These are phyloP conservation scores for Ictidomys tridecemlineatus DNA, from an alignment of 2,113 vertebrate species.

Conservation along the genomic window DNA sequence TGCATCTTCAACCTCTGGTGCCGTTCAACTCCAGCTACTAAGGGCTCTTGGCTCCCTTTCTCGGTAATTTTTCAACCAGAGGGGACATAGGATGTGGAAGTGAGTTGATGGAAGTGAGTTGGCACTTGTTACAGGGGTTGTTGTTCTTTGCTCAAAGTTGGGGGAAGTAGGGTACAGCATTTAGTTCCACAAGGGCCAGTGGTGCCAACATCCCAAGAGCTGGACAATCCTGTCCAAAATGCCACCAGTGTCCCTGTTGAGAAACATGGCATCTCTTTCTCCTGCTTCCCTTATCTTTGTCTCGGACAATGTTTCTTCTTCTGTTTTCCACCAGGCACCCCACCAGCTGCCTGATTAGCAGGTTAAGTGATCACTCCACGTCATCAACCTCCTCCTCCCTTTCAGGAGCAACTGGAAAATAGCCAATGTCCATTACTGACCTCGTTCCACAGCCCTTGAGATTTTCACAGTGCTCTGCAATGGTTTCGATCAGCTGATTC, in stretches of 20 bases:
- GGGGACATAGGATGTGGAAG: neutral
- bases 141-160: neutral
- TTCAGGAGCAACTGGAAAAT: slow-evolving; percentile 68
- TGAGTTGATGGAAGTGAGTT: neutral
- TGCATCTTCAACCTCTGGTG: slow-evolving; percentile 24
- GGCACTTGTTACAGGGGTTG: neutral
- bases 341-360: slow-evolving; percentile 68
- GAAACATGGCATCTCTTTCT: neutral
- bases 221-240: neutral
- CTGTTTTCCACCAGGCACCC: slow-evolving; percentile 69
- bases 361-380: slow-evolving; percentile 77
- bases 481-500: slow-evolving; percentile 53
- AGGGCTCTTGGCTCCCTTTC: neutral
- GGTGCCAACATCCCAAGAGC: neutral
- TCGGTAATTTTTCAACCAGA: neutral
- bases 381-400: slow-evolving; percentile 65
- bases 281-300: slow-evolving; percentile 33
- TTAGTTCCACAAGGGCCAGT: neutral
- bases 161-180: no score
- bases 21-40: neutral
- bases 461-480: slow-evolving; percentile 42
- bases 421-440: slow-evolving; percentile 69
- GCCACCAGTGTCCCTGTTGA: neutral
- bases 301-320: slow-evolving; percentile 43
- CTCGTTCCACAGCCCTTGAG: slow-evolving; percentile 57